Evolutionary conservation across 2,888 invertebrate species (phyloP), one percentile per base, ranked within the genome.

Genomic region (Hemistola chrysoprasaria): DNA sequence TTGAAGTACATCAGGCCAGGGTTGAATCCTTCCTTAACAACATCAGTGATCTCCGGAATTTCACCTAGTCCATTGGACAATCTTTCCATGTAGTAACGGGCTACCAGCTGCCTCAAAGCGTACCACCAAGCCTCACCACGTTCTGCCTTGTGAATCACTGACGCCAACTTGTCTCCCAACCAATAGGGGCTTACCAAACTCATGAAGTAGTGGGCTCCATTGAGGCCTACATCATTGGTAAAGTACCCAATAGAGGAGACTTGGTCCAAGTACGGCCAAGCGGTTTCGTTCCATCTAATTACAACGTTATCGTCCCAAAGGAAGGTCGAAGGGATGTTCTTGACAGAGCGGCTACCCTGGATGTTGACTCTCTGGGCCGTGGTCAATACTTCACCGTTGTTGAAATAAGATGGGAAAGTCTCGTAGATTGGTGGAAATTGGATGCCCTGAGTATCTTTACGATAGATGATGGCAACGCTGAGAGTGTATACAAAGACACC

Each of bases 61-160:
- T 93, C 92, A 11, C 92, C 91, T 31, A 93, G 83, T 42, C 91
- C 92, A 63, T 93, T 92, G 4, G 93, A 92, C 35, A 95, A 77
- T 71, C 95, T 92, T 69, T 95, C 94, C 80, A 95, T 85, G 67
- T 95, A 93, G 78, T 94, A 95, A 51, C 93, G 92, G 45, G 93
- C 90, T 51, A 94, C 56, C 6, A 94, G 61, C 72, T 94, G 93
- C 62, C 93, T 93, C 60, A 93, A 91, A 28, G 53, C 7, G 38
- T 50, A 65, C 66, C 43, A 49, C 53, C 53, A 53, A 20, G 39
- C 11, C 22, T 53, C 53, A 26, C 53, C 53, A 35, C 53, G 53
- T 20, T 35, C 37, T 16, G 44, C 41, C 22, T 42, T 44, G 32
- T 33, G 42, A 22, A 50, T 91, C 89, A 33, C 80, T 38, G 88